Conservation (phyloP, 2,888 invertebrate species). For the Protophormia terraenovae region DNA sequence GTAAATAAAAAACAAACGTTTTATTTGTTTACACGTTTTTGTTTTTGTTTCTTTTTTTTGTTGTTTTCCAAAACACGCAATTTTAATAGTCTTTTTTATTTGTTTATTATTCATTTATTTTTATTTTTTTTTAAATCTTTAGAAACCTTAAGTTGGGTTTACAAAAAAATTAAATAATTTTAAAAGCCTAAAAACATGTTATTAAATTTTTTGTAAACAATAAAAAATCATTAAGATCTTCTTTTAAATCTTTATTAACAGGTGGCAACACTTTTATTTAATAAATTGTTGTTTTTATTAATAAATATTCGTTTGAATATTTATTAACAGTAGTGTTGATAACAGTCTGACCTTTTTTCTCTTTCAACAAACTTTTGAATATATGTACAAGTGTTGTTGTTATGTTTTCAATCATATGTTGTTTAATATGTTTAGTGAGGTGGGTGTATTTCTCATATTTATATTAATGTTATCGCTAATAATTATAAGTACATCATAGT, state of each 20-base stretch:
- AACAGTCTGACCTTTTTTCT: conserved; percentile 54
- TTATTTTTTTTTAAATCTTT: background rate
- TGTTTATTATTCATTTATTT: conserved; percentile 9
- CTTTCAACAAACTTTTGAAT: background rate
- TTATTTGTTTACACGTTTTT: conserved; percentile 19
- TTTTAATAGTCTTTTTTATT: conserved; percentile 6
- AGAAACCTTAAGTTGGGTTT: background rate
- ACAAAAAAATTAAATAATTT: background rate
- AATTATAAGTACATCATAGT: conserved; percentile 6
- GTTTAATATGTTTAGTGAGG: background rate
- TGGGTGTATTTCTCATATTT: conserved; percentile 26
- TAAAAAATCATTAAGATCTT: too few relatives aligned
- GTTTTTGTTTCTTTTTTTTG: background rate
- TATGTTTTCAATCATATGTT: background rate
- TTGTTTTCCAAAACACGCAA: conserved; percentile 40
- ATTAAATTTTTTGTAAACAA: background rate
- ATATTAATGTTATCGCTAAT: conserved; percentile 51
- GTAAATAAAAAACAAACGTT: conserved; percentile 12
- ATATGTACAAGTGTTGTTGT: too few relatives aligned
- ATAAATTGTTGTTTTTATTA: conserved; percentile 12
- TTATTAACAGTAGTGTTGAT: conserved; percentile 29
- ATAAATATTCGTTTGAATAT: background rate
- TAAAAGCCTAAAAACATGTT: conserved; percentile 61
- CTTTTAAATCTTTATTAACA: background rate
- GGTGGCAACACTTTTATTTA: conserved; percentile 55